Conservation (phyloP, 2,797 vertebrate species). For the Hephaestus fuliginosus region DNA sequence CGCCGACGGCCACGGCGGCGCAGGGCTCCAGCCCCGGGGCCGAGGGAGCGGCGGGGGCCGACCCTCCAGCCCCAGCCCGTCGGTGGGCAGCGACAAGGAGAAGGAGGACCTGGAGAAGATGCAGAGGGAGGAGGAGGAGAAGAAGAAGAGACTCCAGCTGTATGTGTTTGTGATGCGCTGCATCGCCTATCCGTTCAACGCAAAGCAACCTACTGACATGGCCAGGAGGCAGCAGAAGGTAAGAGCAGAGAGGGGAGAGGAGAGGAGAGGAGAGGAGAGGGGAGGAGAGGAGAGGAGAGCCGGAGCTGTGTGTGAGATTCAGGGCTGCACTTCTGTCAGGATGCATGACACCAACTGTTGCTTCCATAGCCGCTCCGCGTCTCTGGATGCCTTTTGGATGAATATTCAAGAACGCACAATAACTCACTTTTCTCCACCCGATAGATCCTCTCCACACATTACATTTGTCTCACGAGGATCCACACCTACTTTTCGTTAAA, state of each 20-base stretch:
- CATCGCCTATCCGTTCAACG: slow-evolving; percentile 98
- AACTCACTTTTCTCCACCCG: neutral
- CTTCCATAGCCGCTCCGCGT: slow-evolving; percentile 41
- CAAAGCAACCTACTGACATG: slow-evolving; percentile 99
- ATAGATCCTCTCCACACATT: neutral
- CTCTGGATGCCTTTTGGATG: neutral
- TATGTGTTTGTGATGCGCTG: slow-evolving; percentile 99
- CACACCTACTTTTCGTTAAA: neutral
- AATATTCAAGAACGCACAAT: slow-evolving; percentile 3
- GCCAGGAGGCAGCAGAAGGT: slow-evolving; percentile 98
- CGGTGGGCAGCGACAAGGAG: slow-evolving; percentile 95
- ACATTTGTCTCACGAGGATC: neutral
- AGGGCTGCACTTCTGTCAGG: neutral
- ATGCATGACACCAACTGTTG: slow-evolving; percentile 71
- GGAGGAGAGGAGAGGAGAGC: neutral
- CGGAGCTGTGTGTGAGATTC: neutral
- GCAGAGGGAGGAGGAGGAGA: slow-evolving; percentile 96
- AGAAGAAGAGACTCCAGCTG: slow-evolving; percentile 96
- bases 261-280: no score
- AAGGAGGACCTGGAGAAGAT: slow-evolving; percentile 96
- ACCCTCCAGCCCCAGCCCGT: slow-evolving; percentile 94
- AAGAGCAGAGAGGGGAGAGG: slow-evolving; percentile 49
- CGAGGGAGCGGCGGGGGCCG: slow-evolving; percentile 82
- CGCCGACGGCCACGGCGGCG: slow-evolving; percentile 82
- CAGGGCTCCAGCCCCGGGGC: slow-evolving; percentile 89